phyloP scores from a whole-genome alignment of 2,797 vertebrate genomes.

The Enteromius treurensis region DNA sequence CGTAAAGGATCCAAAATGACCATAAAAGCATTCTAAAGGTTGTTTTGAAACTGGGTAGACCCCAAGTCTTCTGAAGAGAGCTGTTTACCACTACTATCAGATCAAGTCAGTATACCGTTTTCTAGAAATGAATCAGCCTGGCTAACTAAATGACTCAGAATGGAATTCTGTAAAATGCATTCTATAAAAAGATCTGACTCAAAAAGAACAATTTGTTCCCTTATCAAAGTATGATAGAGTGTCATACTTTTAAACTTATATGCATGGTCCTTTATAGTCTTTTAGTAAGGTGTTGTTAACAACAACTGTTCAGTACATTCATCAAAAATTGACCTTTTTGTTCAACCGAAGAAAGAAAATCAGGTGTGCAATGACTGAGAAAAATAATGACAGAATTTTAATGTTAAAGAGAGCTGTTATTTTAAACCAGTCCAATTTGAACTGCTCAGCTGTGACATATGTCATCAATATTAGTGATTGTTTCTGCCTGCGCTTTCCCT shows the following conservation, averaged over 20 bases:
- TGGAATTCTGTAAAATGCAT: not conserved
- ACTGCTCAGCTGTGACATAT: not conserved
- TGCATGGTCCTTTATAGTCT: not conserved
- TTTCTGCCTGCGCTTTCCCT: not conserved
- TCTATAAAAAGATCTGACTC: not conserved
- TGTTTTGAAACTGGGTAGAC: not conserved
- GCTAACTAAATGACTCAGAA: not conserved
- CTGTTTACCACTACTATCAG: not conserved
- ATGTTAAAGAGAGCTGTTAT: not conserved
- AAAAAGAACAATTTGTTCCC: not conserved
- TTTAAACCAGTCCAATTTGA: constrained; percentile 7
- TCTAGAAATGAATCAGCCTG: not conserved
- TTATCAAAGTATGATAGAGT: no score
- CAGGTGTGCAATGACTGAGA: not conserved
- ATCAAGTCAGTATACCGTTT: not conserved
- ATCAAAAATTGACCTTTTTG: not conserved
- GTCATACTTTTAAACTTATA: not conserved
- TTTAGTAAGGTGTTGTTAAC: not conserved
- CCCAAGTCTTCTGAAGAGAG: not conserved
- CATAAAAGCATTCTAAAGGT: not conserved
- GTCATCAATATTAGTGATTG: constrained; percentile 31
- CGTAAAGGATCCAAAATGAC: not conserved
- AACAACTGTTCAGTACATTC: not conserved
- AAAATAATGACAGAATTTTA: constrained; percentile 1
- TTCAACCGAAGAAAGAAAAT: not conserved